Base-by-base conservation (phyloP, 1,140 invertebrate species). In the Helicoverpa zea region DNA sequence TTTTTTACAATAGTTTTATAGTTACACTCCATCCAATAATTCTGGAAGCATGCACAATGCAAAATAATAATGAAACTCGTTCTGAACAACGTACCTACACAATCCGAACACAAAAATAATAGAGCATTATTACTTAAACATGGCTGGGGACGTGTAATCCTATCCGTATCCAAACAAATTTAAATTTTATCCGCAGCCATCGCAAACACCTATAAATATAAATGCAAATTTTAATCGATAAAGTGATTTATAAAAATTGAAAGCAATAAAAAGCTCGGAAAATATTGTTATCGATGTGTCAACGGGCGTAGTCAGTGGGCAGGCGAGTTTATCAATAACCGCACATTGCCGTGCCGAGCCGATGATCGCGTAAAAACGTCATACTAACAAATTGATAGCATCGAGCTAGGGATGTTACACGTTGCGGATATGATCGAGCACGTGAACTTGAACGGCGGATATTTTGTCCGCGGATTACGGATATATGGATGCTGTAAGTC, bases 171-270 rank as follows among this genome's bases (percentile, higher is more conserved):
- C 35, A 75, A 47, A 75, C 35, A 75, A 43, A 75, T 74, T 74
- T 74, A 74, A 74, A 74, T 59, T 59, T 74, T 43, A 59, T 59
- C 54, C 16, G 35, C 23, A 51, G 9, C 13, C 72, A 16, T 47
- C 49, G 5, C 72, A 52, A 52, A 75, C 49, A 29, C 30, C 35
- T 56, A 61, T 61, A 61, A 74, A 74, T 59, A 52, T 59, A 52
- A 47, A 74, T 74, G 72, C 35, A 74, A 74, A 74, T 74, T 74
- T 74, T 59, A 74, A 74, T 74, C 54, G 72, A 74, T 74, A 74
- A 74, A 59, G 72, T 74, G 72, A 74, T 74, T 74, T 74, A 59
- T 74, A 74, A 59, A 74, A 74, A 74, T 74, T 18, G 54, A 35
- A 74, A 47, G 56, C 35, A 59, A 75, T 75, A 75, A 75, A 75